A percentile compares a stretch with the other conserved stretches of the same genome.
These are phyloP conservation scores for Drosophila fulvimacula DNA, from an alignment of 2,888 invertebrate species.

Conservation along the genomic window DNA sequence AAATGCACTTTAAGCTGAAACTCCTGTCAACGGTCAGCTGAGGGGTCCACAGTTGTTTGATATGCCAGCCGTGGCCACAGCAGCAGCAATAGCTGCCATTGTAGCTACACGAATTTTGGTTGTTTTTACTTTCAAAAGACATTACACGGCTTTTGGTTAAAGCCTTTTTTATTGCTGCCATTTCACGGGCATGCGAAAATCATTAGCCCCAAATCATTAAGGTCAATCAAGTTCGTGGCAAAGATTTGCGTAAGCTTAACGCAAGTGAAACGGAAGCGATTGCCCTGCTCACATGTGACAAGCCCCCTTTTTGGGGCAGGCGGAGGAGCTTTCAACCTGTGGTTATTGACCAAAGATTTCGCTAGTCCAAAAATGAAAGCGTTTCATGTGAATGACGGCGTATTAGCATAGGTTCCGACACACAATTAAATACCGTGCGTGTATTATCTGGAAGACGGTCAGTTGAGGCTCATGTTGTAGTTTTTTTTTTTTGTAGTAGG, in stretches of 20 bases:
- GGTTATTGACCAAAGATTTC: conserved; percentile 53
- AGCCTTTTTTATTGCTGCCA: conserved; percentile 59
- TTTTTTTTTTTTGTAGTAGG: no score
- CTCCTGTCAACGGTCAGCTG: conserved; percentile 74
- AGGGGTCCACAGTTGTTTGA: conserved; percentile 72
- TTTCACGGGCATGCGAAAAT: conserved; percentile 67
- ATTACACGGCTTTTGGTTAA: conserved; percentile 18
- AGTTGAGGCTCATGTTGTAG: conserved; percentile 9
- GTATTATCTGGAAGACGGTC: conserved; percentile 30
- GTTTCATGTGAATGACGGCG: conserved; percentile 31
- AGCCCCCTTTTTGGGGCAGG: conserved; percentile 14
- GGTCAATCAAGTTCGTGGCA: conserved; percentile 66
- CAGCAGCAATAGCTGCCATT: conserved; percentile 40
- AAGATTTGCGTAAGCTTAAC: conserved; percentile 61
- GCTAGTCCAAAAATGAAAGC: conserved; percentile 65
- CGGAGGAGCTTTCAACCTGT: conserved; percentile 32
- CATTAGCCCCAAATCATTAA: conserved; percentile 70
- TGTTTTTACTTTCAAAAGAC: conserved; percentile 72
- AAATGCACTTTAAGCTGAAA: conserved; percentile 69
- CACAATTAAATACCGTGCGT: conserved; percentile 18
- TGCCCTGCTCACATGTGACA: conserved; percentile 54
- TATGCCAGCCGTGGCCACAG: conserved; percentile 48
- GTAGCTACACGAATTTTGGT: conserved; percentile 48
- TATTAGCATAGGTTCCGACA: conserved; percentile 53
- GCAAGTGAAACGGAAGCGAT: conserved; percentile 54